Conservation (phyloP, 2,113 vertebrate genomes). For the Myiagra hebetior region DNA sequence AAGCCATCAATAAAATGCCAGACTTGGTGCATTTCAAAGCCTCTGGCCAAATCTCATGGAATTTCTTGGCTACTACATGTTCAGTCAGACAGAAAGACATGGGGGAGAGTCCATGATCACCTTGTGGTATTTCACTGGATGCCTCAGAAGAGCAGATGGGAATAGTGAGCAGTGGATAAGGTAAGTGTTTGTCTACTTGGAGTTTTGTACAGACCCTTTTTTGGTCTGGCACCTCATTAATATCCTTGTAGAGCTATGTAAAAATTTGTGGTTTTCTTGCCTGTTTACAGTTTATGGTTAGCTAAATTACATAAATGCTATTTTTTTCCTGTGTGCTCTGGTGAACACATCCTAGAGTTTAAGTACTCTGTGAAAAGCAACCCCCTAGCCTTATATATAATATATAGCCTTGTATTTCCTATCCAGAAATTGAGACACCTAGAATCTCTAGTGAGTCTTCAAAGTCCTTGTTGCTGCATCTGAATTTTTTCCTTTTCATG, state of each 20-base stretch:
- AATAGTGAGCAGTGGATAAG: neutral
- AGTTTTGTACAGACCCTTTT: neutral
- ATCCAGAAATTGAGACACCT: neutral
- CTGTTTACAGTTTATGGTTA: neutral
- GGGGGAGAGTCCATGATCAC: neutral
- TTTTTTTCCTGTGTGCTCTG: neutral
- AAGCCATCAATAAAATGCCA: conserved; percentile 6
- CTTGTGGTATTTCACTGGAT: neutral
- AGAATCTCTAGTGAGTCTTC: neutral
- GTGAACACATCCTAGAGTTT: neutral
- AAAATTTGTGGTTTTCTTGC: neutral
- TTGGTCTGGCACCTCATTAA: neutral
- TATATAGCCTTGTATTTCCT: neutral
- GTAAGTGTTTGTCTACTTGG: neutral
- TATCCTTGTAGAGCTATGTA: neutral
- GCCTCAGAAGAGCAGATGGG: neutral
- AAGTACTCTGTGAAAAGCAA: neutral
- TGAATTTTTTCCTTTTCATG: neutral
- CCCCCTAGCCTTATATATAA: neutral
- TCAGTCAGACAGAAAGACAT: neutral
- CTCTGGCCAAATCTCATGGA: neutral
- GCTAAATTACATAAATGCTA: neutral
- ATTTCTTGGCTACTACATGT: neutral
- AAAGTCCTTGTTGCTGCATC: neutral
- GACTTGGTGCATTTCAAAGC: neutral